These are phyloP conservation scores for Cinclus mexicanus DNA, from an alignment of 2,113 vertebrate species.

Conservation along the genomic window DNA sequence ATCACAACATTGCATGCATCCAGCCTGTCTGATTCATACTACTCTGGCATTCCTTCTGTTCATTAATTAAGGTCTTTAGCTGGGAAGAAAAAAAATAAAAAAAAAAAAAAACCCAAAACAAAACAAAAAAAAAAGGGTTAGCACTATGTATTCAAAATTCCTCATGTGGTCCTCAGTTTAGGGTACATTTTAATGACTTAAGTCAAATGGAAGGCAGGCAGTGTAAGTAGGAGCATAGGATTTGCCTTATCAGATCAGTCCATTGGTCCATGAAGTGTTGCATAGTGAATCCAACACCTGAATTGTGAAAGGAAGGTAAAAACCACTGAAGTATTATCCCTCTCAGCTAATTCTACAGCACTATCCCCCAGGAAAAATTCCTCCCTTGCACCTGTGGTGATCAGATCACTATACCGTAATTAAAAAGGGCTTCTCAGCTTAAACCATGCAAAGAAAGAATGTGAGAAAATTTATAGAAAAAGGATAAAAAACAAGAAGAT, in stretches of 20 bases:
- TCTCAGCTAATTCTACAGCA: background rate
- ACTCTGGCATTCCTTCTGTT: background rate
- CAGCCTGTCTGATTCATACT: background rate
- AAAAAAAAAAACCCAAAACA: background rate
- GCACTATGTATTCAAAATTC: background rate
- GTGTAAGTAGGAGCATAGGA: background rate
- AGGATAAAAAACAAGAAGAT: conserved; percentile 4
- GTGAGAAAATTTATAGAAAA: conserved; percentile 58
- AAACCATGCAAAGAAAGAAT: conserved; percentile 50
- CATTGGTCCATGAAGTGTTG: background rate
- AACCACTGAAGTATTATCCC: background rate
- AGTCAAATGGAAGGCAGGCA: background rate
- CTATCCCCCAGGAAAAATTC: background rate
- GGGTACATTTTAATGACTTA: background rate
- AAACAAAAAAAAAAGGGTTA: background rate
- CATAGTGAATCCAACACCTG: background rate
- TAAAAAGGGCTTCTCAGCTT: conserved; percentile 23
- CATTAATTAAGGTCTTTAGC: background rate
- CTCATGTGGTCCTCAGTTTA: background rate
- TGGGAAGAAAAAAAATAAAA: background rate
- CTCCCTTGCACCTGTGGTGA: background rate
- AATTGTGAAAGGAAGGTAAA: conserved; percentile 7
- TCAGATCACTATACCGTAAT: conserved; percentile 31
- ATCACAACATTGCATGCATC: background rate
- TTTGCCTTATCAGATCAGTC: background rate